Evolutionary conservation across 2,797 vertebrate species (phyloP), one percentile per base, ranked within the genome.

Genomic region (Sebastes oblongus): DNA sequence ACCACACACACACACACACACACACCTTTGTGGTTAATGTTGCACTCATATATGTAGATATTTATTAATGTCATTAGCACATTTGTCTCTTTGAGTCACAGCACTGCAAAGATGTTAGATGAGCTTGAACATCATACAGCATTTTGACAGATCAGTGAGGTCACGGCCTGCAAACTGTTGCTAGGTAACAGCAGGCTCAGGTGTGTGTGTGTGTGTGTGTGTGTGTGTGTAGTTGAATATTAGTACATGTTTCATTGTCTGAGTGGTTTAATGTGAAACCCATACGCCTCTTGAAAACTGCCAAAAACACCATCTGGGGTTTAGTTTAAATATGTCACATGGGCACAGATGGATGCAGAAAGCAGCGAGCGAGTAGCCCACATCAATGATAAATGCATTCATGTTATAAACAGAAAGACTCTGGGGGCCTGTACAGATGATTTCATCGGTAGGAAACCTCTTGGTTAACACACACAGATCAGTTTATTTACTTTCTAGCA

Each of bases 151-250:
- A 89, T 89, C 82, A 79, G 18, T 60, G 52, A 88, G 86, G 86
- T 88, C 86, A 89, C 5, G 5, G 80, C 75, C 62, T 78, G 58
- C 68, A 77, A 88, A 75, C 56, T 86, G 90, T 85, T 89, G 93
- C 91, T 91, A 88, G 77, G 91, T 67, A 90, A 92, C 91, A 88
- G 77, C 91, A 88, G 78, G 65, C 67, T 72, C 64, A 83, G 67
- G 55, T 27, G 29, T 60, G 27, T 9, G 58, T 61, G 59, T 42
- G 27, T 60, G 27, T 9, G 58, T 61, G 59, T 42, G 27, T 29
- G 27, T 27, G 61, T 22, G 16, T 11, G 62, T 46, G 64, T 39
- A 29, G 13, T 2, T 75, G 24, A 78, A 67, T 46, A 39, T 55
- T 25, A 54, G 67, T 34, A 22, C 24, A 66, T 64, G 58, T 72